phyloP scores from a whole-genome alignment of 2,888 invertebrate species.

The Phytoseiulus persimilis region DNA sequence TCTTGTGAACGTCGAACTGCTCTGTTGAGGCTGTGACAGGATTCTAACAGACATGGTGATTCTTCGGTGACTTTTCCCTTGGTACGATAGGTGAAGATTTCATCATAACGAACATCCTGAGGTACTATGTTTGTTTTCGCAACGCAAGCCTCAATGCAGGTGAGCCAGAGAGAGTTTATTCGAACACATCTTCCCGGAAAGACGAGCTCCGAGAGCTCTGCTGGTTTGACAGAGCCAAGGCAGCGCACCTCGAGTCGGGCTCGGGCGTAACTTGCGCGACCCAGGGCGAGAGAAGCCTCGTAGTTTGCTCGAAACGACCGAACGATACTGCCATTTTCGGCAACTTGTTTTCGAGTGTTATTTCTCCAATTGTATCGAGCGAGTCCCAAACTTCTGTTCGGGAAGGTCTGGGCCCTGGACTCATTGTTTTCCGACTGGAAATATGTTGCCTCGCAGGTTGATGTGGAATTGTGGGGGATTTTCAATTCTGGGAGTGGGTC shows the following conservation, averaged over 20 bases:
- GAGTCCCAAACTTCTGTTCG: neutral
- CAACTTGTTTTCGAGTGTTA: neutral
- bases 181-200: neutral
- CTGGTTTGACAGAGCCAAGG: neutral
- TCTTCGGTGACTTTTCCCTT: neutral
- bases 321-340: neutral
- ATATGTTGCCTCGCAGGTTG: neutral
- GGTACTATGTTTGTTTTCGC: neutral
- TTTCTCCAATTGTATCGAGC: neutral
- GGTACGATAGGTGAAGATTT: neutral
- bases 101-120: neutral
- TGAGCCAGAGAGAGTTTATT: constrained; percentile 5
- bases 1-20: neutral
- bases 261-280: neutral
- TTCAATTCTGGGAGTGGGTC: neutral
- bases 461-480: neutral
- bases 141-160: neutral
- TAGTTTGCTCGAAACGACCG: neutral
- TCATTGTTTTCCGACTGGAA: neutral
- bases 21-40: neutral
- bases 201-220: neutral
- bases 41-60: neutral
- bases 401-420: neutral
- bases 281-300: neutral
- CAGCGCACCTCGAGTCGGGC: neutral